Base-by-base conservation (phyloP, 2,113 vertebrate genomes). In the Symphodus melops region DNA sequence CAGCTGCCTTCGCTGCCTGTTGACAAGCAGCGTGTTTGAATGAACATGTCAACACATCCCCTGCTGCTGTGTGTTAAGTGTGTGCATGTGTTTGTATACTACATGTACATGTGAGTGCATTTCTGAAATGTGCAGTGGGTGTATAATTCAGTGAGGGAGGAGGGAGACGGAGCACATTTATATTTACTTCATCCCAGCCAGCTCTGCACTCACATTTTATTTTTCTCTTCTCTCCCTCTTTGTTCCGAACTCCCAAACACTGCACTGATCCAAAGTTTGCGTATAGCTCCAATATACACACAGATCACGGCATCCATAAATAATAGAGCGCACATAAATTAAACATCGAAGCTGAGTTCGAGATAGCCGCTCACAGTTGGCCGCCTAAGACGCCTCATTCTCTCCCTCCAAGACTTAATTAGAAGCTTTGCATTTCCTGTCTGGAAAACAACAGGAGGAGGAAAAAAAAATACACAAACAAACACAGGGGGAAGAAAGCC, bases 301-400 rank as follows among this genome's bases (percentile, higher is more conserved):
- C 68, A 83, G 72, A 91, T 86, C 84, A 88, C 67, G 64, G 58
- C 86, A 86, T 74, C 82, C 81, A 88, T 92, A 87, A 91, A 92
- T 92, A 90, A 89, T 90, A 76, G 51, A 90, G 79, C 60, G n/a
- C 69, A 82, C 81, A 89, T 92, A 85, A 91, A 93, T 93, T 91
- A 94, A 91, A 88, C 86, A 92, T 93, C 17, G 84, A 71, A 77
- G 73, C 73, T 19, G 75, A 82, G 82, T 75, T 88, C 83, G 81
- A 28, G 69, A 87, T 86, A 84, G 90, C 80, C 21, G 48, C 79
- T 79, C 84, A 74, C 82, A 77, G 81, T 79, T 75, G 79, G 87
- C 72, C 60, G 56, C 65, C 64, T 36, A 68, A 77, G 79, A 82
- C 19, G 57, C 72, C 67, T 61, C 65, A 33, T 72, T 69, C 59